Evolutionary conservation across 2,113 vertebrate species (phyloP).

Genomic region (Pogona vitticeps): DNA sequence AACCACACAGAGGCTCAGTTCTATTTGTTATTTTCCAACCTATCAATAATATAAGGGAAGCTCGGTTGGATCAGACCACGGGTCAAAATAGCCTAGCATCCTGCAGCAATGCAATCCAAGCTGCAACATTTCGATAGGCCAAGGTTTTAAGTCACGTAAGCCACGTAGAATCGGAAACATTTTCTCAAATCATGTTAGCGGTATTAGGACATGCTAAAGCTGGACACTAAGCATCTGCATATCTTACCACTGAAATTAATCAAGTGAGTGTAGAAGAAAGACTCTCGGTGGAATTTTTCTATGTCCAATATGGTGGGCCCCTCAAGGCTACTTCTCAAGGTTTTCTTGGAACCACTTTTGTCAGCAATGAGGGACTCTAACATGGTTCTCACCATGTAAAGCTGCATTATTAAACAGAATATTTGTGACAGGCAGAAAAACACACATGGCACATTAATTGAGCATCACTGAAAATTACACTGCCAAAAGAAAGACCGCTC

Average conservation of each 20-base stretch:
- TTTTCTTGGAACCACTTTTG: conserved; percentile 94
- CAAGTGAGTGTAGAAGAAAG: conserved; percentile 93
- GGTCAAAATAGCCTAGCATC: background rate
- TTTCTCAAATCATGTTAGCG: conserved; percentile 70
- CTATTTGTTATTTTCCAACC: conserved; percentile 5
- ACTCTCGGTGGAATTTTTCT: conserved; percentile 92
- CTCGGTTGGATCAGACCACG: background rate
- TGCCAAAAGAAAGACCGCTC: conserved; percentile 65
- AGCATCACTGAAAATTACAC: conserved; percentile 51
- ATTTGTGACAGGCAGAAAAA: conserved; percentile 66
- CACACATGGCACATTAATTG: conserved; percentile 77
- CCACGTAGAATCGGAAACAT: conserved; percentile 72
- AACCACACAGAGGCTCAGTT: conserved; percentile 1
- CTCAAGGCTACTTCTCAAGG: conserved; percentile 90
- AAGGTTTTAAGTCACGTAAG: conserved; percentile 51
- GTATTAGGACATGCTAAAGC: conserved; percentile 79
- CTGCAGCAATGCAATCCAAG: background rate
- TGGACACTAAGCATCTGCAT: conserved; percentile 70
- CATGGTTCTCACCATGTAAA: conserved; percentile 94
- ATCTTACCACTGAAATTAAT: conserved; percentile 93
- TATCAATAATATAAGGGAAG: background rate
- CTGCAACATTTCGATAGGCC: conserved; percentile 35
- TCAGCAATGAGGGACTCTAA: conserved; percentile 93
- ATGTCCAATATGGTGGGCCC: conserved; percentile 93
- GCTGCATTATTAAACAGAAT: conserved; percentile 78